These are phyloP conservation scores for Pseudoatta argentina DNA, from an alignment of 1,140 invertebrate genomes.

Conservation along the genomic window DNA sequence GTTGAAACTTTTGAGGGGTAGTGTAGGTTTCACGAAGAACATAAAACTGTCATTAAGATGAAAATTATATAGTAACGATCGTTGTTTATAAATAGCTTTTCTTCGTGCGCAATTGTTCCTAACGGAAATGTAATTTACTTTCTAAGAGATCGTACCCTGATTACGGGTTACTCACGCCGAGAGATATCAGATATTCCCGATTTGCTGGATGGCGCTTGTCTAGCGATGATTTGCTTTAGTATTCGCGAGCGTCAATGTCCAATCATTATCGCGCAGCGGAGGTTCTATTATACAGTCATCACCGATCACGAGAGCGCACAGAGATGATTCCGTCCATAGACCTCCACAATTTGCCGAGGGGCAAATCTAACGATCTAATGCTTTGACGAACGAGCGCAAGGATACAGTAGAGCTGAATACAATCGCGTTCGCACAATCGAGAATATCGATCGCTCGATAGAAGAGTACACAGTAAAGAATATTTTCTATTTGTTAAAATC, in stretches of 20 bases:
- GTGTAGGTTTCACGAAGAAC: neutral
- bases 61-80: neutral
- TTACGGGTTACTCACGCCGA: slow-evolving; percentile 28
- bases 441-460: slow-evolving; percentile 28
- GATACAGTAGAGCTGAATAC: slow-evolving; percentile 58
- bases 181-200: slow-evolving; percentile 26
- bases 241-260: slow-evolving; percentile 21
- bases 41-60: neutral
- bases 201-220: slow-evolving; percentile 9
- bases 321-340: slow-evolving; percentile 43
- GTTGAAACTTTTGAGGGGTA: too few relatives aligned
- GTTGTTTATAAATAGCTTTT: neutral
- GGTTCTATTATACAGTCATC: slow-evolving; percentile 56
- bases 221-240: neutral
- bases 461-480: neutral
- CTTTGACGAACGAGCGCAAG: slow-evolving; percentile 4
- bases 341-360: slow-evolving; percentile 43
- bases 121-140: neutral
- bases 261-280: slow-evolving; percentile 36
- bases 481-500: too few relatives aligned
- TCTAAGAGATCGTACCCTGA: neutral
- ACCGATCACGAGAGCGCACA: slow-evolving; percentile 40
- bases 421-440: slow-evolving; percentile 41
- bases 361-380: slow-evolving; percentile 51
- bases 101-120: neutral